Evolutionary conservation across 2,888 invertebrate genomes (phyloP).

Genomic region (Heliconius charithonia): DNA sequence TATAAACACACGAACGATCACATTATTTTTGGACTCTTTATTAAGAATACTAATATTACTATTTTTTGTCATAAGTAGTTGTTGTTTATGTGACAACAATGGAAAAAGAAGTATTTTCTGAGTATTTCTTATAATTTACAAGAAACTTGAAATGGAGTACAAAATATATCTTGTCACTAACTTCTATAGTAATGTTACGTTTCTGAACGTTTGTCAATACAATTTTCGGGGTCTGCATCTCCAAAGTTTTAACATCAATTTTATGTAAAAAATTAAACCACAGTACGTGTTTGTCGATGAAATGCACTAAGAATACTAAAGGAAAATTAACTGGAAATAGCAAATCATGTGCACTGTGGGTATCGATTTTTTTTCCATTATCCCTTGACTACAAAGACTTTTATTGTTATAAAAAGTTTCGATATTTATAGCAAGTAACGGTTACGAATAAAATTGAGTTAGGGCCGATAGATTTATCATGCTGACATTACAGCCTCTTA

Average conservation of each 20-base stretch:
- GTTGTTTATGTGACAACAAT: no score
- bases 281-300: conserved; percentile 5
- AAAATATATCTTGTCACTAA: conserved; percentile 35
- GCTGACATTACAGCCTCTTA: no score
- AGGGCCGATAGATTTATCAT: background rate
- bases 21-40: no score
- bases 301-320: conserved; percentile 30
- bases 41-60: no score
- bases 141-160: background rate
- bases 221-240: conserved; percentile 41
- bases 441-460: background rate
- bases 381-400: conserved; percentile 7
- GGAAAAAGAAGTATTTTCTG: no score
- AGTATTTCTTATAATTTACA: background rate
- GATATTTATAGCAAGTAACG: conserved; percentile 9
- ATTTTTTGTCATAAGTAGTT: no score
- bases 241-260: background rate
- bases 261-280: background rate
- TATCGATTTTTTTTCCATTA: conserved; percentile 29
- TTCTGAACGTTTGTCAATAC: conserved; percentile 41
- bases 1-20: no score
- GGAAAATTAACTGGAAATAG: conserved; percentile 19
- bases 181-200: conserved; percentile 33
- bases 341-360: conserved; percentile 28
- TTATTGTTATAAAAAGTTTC: background rate